A percentile compares a stretch with the other conserved stretches of the same genome.
Conservation (phyloP, 2,797 vertebrate species). For the Apogon hyalosoma region DNA sequence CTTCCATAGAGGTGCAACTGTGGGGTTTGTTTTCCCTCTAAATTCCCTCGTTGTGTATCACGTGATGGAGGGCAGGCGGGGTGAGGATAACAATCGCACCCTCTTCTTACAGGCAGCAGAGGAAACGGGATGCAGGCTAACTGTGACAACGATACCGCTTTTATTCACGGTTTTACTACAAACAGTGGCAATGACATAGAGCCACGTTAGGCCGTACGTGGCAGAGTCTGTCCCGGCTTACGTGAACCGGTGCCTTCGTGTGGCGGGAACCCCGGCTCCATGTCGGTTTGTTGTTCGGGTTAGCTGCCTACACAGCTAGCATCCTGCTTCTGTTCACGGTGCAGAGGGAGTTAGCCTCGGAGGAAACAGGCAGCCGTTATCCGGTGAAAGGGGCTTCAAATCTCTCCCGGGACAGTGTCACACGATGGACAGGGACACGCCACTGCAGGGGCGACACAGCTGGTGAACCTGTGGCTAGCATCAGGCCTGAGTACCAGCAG, state of each 20-base stretch:
- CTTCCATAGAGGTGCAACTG: no score
- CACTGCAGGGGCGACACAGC: not conserved
- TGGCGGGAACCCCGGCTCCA: slow-evolving; percentile 18
- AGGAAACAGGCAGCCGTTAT: slow-evolving; percentile 1
- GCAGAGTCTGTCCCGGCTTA: not conserved
- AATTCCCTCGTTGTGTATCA: not conserved
- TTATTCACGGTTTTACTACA: not conserved
- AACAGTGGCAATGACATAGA: slow-evolving; percentile 10
- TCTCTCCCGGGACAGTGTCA: not conserved
- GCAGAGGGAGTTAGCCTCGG: not conserved
- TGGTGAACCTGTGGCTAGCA: slow-evolving; percentile 29
- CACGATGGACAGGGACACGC: slow-evolving; percentile 12
- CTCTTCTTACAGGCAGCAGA: not conserved
- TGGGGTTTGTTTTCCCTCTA: no score
- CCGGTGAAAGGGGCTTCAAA: not conserved
- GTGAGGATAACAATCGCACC: slow-evolving; percentile 5
- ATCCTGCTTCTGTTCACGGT: not conserved
- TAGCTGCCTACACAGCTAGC: slow-evolving; percentile 40
- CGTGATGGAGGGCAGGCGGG: not conserved
- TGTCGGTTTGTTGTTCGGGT: slow-evolving; percentile 16
- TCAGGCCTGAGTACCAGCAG: slow-evolving; percentile 44
- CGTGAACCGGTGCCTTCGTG: slow-evolving; percentile 1
- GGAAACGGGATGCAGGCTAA: slow-evolving; percentile 30
- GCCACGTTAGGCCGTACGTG: not conserved
- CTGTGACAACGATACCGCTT: slow-evolving; percentile 4